Percentiles rank a stretch among this genome's conserved stretches.
phyloP scores from a whole-genome alignment of 2,888 invertebrate genomes.

The Nasonia oneida region DNA sequence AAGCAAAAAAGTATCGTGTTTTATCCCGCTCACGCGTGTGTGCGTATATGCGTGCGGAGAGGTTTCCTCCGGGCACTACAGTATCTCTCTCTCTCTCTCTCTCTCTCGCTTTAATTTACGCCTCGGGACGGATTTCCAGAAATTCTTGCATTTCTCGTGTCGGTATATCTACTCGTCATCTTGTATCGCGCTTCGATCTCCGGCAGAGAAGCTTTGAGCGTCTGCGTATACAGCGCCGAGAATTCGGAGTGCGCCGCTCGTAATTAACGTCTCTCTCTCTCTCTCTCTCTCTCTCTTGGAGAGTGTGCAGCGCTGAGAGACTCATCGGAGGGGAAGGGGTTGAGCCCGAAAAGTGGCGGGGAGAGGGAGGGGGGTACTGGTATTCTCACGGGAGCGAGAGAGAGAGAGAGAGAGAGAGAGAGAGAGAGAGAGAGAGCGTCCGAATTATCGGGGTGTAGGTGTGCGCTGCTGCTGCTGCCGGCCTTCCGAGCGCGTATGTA shows the following conservation, averaged over 20 bases:
- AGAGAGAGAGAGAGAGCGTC: conserved; percentile 45
- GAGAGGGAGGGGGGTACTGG: conserved; percentile 3
- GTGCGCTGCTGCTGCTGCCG: conserved; percentile 50
- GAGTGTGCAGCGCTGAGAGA: conserved; percentile 1
- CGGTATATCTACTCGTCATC: conserved; percentile 50
- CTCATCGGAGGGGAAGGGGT: conserved; percentile 10
- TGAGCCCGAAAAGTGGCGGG: neutral
- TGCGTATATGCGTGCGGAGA: neutral
- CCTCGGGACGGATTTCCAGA: conserved; percentile 57
- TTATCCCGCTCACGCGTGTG: conserved; percentile 6
- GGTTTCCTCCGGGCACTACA: neutral
- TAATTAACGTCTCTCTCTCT: conserved; percentile 55
- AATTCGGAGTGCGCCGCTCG: conserved; percentile 51
- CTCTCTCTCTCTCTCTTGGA: too few relatives aligned
- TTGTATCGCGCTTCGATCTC: conserved; percentile 51
- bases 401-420: conserved; percentile 38
- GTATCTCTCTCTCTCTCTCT: neutral
- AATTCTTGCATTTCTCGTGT: conserved; percentile 55
- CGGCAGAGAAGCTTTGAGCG: neutral
- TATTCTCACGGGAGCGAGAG: conserved; percentile 49
- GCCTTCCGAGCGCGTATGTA: neutral
- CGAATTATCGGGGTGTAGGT: conserved; percentile 58
- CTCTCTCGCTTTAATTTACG: conserved; percentile 48
- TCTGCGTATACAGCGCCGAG: neutral
- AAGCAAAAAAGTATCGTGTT: conserved; percentile 55